Evolutionary conservation across 1,140 invertebrate species (phyloP).

Genomic region (Ditylenchus dipsaci): DNA sequence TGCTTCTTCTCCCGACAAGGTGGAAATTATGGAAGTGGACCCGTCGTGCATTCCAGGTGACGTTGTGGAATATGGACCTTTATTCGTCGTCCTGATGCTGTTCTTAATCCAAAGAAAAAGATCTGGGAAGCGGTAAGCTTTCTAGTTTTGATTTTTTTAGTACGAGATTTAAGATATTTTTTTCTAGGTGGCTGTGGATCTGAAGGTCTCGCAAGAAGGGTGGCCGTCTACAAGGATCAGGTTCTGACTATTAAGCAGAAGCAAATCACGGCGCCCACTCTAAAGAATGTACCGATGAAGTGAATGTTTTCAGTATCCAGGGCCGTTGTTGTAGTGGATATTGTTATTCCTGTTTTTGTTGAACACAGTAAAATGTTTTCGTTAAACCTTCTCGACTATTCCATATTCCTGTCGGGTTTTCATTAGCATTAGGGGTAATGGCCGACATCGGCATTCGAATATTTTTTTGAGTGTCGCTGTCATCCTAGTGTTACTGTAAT

Average conservation of each 20-base stretch:
- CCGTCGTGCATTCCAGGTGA: slow-evolving; percentile 59
- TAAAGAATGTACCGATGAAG: slow-evolving; percentile 48
- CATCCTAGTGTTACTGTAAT: too few species aligned
- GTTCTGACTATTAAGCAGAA: slow-evolving; percentile 38
- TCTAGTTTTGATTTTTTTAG: neutral
- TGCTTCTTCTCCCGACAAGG: slow-evolving; percentile 62
- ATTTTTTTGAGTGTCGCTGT: too few species aligned
- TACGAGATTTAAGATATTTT: too few species aligned
- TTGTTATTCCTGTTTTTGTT: too few species aligned
- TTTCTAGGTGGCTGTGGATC: slow-evolving; percentile 32
- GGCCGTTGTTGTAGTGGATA: too few species aligned
- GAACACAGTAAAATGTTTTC: too few species aligned
- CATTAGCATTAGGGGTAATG: too few species aligned
- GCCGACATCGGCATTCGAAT: too few species aligned
- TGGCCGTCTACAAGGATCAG: slow-evolving; percentile 53
- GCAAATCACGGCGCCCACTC: slow-evolving; percentile 37
- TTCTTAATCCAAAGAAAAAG: slow-evolving; percentile 86
- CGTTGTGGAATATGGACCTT: slow-evolving; percentile 54
- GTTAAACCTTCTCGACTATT: too few species aligned
- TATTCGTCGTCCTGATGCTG: slow-evolving; percentile 68
- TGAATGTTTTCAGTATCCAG: too few species aligned
- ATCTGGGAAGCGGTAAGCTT: slow-evolving; percentile 77
- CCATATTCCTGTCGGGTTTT: too few species aligned
- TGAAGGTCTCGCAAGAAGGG: slow-evolving; percentile 45
- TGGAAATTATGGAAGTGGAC: slow-evolving; percentile 62